phyloP scores from a whole-genome alignment of 1,140 invertebrate genomes.

The Microplitis mediator region DNA sequence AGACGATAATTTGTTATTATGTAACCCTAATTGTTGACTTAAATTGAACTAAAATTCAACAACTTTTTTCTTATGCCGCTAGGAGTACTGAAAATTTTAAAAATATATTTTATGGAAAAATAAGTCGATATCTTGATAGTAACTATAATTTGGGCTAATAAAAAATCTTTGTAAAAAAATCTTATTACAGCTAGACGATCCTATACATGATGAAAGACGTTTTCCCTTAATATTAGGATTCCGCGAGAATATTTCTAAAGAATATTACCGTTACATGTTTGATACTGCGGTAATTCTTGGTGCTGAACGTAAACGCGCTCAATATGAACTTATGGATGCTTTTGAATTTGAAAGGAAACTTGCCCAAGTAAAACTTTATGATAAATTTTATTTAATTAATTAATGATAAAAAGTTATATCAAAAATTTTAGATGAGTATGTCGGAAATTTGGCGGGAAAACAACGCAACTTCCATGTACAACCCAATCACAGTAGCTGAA shows the following conservation, averaged over 20 bases:
- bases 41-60: too few species aligned
- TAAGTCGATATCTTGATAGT: too few species aligned
- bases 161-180: neutral
- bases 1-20: too few species aligned
- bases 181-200: constrained; percentile 83
- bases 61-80: too few species aligned
- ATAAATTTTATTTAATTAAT: neutral
- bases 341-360: constrained; percentile 91
- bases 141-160: too few species aligned
- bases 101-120: too few species aligned
- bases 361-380: constrained; percentile 78
- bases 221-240: constrained; percentile 89
- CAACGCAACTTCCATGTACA: constrained; percentile 87
- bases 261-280: constrained; percentile 84
- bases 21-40: too few species aligned
- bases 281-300: constrained; percentile 88
- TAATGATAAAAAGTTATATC: neutral
- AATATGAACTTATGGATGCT: constrained; percentile 78
- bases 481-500: constrained; percentile 82
- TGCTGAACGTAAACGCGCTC: constrained; percentile 73
- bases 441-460: constrained; percentile 90
- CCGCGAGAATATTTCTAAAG: constrained; percentile 76
- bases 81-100: too few species aligned
- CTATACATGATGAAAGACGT: constrained; percentile 82
- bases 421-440: constrained; percentile 75